Evolutionary conservation across 2,113 vertebrate species (phyloP), one percentile per base, ranked within the genome.

Genomic region (Jaculus jaculus): DNA sequence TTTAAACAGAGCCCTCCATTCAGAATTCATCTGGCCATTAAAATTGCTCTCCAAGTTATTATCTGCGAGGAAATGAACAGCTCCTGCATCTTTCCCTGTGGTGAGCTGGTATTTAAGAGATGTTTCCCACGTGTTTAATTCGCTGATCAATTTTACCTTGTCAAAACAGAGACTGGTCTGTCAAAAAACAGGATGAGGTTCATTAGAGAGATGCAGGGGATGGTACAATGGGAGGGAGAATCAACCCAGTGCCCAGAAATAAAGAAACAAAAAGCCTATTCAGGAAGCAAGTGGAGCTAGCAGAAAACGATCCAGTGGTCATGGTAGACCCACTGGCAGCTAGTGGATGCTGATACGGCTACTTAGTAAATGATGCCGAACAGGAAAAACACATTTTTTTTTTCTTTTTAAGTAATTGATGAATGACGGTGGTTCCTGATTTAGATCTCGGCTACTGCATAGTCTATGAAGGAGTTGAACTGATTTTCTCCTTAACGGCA

Each of bases 111-210:
- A 51, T 78, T 86, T 68, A 66, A 47, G 83, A 86, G 91, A 93
- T 74, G 84, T 65, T 95, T 91, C 90, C 60, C 89, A 78, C 89
- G 84, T 87, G 89, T 95, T 79, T 92, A 92, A 87, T 81, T 84
- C 47, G 4, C 68, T 32, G 87, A 95, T 95, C 95, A 65, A 78
- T 96, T 91, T 94, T 94, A 97, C 96, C 95, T 96, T 94, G 89
- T 94, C 95, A 81, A 92, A 94, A 95, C 93, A 96, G 96, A 92
- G 82, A 89, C 77, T 24, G 58, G 92, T 92, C 94, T 91, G 94
- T 94, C 93, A 92, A 86, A 86, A 96, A 95, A 96, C 96, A 97
- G 96, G 96, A 96, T 94, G 89, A 91, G 71, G 91, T 58, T 95
- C 95, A 93, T 96, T 96, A 96, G 93, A 68, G 87, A 90, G 91